Evolutionary conservation across 2,113 vertebrate genomes (phyloP).

Genomic region (zebrafish (Danio rerio)): GRCz12tu NC_133188.1:18908001-18908500

Average conservation of each 20-base stretch:
- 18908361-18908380: conserved; percentile 31
- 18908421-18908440: conserved; percentile 27
- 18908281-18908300: too few species aligned
- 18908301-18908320: conserved; percentile 14
- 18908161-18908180: conserved; percentile 64
- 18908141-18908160: conserved; percentile 62
- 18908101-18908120: conserved; percentile 55
- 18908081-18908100: conserved; percentile 57
- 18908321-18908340: conserved; percentile 13
- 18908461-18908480: conserved; percentile 37
- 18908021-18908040: conserved; percentile 4
- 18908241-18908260: conserved; percentile 33
- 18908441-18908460: conserved; percentile 1
- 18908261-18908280: conserved; percentile 29
- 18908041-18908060: conserved; percentile 1
- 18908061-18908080: conserved; percentile 7
- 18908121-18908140: conserved; percentile 58
- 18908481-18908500: background rate
- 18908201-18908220: conserved; percentile 60
- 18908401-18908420: conserved; percentile 41
- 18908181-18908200: conserved; percentile 68
- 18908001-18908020: conserved; percentile 29
- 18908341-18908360: background rate
- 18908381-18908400: background rate
- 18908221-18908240: conserved; percentile 33